Base-by-base conservation (phyloP, 2,888 invertebrate genomes). In the Sarcophaga rosellei region DNA sequence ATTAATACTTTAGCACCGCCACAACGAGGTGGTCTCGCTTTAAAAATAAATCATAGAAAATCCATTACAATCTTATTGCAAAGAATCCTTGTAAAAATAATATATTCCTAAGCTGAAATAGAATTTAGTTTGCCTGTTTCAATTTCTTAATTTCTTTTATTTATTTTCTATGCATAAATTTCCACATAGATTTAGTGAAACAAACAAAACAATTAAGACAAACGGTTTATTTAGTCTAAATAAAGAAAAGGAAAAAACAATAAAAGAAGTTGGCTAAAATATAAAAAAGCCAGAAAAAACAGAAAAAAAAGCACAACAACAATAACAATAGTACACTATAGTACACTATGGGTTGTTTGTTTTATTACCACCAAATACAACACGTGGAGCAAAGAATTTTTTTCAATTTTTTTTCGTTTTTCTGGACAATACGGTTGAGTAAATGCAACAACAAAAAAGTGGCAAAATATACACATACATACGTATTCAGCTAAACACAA, bases 341-440 rank as follows among this genome's bases (percentile, higher is more conserved):
- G 10, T 8, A 80, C 20, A 59, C 59, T 45, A 57, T 25, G 80
- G 59, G 20, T 61, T 80, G 73, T 61, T 61, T 80, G 73, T 61
- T 80, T 35, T 61, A 80, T 47, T 45, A 73, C 47, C 59, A 57
- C 66, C 53, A 65, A 65, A 25, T 79, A 78, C 35, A 78, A 72
- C 65, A 66, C 66, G 72, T 45, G 23, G 45, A 65, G 45, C 59
- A 72, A 65, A 57, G 65, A 53, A 53, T 57, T 79, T 57, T 65
- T 62, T 73, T 17, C 8, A 35, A 10, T 35, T 10, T 15, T 1
- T 53, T 70, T 57, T 57, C 23, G 59, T 76, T 20, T 35, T 20
- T 65, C 44, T 20, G 44, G 25, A 17, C 35, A 35, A 10, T 35
- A 35, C 35, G 35, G 35, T 35, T 35, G 2, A 35, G 35, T 10